Conservation (phyloP, 2,888 invertebrate genomes). For the Asteroscopus sphinx region DNA sequence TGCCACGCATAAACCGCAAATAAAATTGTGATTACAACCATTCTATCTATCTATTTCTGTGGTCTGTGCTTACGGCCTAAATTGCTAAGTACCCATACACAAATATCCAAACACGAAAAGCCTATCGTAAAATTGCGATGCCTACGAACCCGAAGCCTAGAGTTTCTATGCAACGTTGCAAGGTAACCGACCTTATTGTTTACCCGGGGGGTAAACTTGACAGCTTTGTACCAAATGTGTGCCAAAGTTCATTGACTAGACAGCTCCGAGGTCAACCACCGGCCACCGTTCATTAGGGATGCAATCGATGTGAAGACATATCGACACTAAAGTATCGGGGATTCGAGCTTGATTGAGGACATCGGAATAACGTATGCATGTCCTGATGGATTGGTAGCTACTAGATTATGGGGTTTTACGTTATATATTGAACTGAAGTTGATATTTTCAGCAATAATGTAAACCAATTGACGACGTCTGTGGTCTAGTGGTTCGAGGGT, state of each 20-base stretch:
- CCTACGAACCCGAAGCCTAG: slow-evolving; percentile 5
- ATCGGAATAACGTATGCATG: slow-evolving; percentile 1
- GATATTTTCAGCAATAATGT: too few relatives aligned
- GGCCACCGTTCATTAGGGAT: slow-evolving; percentile 46
- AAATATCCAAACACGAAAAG: not conserved
- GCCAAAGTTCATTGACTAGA: slow-evolving; percentile 61
- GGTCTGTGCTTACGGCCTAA: too few relatives aligned
- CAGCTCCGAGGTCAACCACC: slow-evolving; percentile 49
- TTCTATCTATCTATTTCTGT: too few relatives aligned
- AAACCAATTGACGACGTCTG: too few relatives aligned
- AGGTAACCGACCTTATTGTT: slow-evolving; percentile 68
- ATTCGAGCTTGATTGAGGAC: slow-evolving; percentile 32
- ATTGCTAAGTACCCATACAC: not conserved
- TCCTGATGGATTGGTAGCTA: too few relatives aligned
- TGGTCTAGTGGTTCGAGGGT: too few relatives aligned
- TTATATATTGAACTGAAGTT: too few relatives aligned
- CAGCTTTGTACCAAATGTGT: slow-evolving; percentile 58
- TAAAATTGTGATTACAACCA: too few relatives aligned
- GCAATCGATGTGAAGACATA: slow-evolving; percentile 58
- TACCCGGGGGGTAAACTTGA: slow-evolving; percentile 76
- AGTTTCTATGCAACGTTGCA: slow-evolving; percentile 49
- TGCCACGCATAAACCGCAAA: too few relatives aligned
- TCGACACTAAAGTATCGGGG: slow-evolving; percentile 15
- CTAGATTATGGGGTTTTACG: not conserved
- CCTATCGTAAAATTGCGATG: too few relatives aligned